Evolutionary conservation across 2,888 invertebrate genomes (phyloP), one percentile per base, ranked within the genome.

Genomic region (Lathronympha strigana): DNA sequence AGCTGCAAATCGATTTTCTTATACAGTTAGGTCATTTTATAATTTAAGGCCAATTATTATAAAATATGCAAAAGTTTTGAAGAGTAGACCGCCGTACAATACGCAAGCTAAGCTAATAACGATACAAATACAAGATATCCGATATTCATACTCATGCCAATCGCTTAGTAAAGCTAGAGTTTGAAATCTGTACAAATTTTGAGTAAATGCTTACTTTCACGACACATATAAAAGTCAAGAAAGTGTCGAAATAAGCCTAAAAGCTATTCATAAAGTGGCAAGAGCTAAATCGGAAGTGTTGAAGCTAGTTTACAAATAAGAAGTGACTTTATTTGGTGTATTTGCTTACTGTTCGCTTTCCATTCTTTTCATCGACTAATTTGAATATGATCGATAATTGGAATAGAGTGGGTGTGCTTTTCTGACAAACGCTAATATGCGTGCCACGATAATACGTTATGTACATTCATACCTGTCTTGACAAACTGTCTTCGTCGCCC

Each of bases 401-500:
- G 38, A 54, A 66, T 40, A 38, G 66, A 54, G 15, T 21, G 51
- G 33, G 25, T 45, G 63, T 61, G 61, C 66, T 47, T 21, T 36
- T 40, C 31, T 50, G 45, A 17, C 33, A 58, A 51, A 47, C 61
- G 67, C 54, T 61, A 36, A 55, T 54, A 50, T 60, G 21, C 62
- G 49, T 49, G 38, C 36, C 55, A 68, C 57, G 60, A 25, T 60
- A 45, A 8, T 9, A 8, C 11, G 31, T 45, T 51, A n/a, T 49
- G 25, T 3, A 47, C 19, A 25, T 71, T 61, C 55, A 74, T 87
- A 88, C 93, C 92, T 91, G 93, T 82, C 93, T 87, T 0, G 93
- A 93, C 31, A 93, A 82, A 73, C 93, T 94, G 70, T 94, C 95
- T 79, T 94, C 94, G 69, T 94, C 94, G 1, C 91, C 92, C 74